Base-by-base conservation (phyloP, 2,888 invertebrate genomes). In the Galeruca laticollis region DNA sequence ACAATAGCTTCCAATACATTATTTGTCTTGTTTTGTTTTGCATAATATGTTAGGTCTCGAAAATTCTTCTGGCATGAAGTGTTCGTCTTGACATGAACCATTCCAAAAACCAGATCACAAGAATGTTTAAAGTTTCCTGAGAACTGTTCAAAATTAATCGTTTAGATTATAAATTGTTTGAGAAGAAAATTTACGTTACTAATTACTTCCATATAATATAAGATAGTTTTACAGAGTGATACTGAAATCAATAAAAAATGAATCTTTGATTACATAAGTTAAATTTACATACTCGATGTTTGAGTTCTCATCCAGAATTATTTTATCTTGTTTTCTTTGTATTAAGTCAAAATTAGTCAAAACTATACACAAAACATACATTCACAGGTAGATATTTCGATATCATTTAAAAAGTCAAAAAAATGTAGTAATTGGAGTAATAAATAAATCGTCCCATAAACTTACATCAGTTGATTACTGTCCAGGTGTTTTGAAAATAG, bases 91-190 rank as follows among this genome's bases (percentile, higher is more conserved):
- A 65, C 57, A 59, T 31, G 31, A 65, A 65, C 57, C 65, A 65
- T 65, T 65, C 65, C 57, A 21, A 64, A 43, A 64, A 64, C 61
- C 15, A 21, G 15, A 47, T 21, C 62, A 33, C 35, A 33, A 33
- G 59, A 65, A 57, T 47, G 65, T 35, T 54, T 54, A 26, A 13
- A 54, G 26, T 26, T 65, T 57, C 64, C 47, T 47, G 64, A 49
- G 57, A 57, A 65, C 65, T 65, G 59, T 49, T 65, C 57, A 65
- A 26, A 65, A 65, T 65, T 65, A 65, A 35, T 65, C 65, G 65
- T 57, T 49, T 18, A 65, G 65, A 10, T 65, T 47, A 57, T 57
- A 65, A 65, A 56, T 56, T 56, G 31, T 54, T 64, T 18, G 33
- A 33, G 21, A 47, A 49, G 49, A 57, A 65, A 65, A 65, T 65